Evolutionary conservation across 2,888 invertebrate species (phyloP).

Genomic region (Cantharis flavilabris): DNA sequence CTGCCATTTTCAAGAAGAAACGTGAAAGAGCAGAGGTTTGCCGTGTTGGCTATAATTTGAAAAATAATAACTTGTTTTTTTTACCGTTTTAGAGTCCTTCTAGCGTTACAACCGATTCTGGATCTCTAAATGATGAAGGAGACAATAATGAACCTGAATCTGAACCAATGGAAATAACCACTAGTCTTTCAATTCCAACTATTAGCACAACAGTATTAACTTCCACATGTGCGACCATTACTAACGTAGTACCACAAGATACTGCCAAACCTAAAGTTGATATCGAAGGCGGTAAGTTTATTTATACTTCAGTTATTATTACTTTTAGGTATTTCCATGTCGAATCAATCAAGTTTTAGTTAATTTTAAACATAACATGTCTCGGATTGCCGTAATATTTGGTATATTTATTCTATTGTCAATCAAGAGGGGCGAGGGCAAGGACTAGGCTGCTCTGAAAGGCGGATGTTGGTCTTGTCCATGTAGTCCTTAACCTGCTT

Average conservation of each 20-base stretch:
- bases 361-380: neutral
- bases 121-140: constrained; percentile 74
- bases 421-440: too few species aligned
- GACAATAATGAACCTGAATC: constrained; percentile 53
- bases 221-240: constrained; percentile 8
- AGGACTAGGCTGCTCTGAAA: too few species aligned
- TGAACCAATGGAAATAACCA: constrained; percentile 54
- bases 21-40: constrained; percentile 53
- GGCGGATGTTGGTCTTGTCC: too few species aligned
- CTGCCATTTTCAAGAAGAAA: constrained; percentile 57
- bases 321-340: neutral
- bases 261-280: constrained; percentile 18
- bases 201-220: constrained; percentile 9
- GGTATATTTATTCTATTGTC: neutral
- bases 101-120: constrained; percentile 84
- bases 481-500: too few species aligned
- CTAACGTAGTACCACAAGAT: constrained; percentile 10
- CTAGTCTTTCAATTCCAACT: constrained; percentile 41
- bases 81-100: constrained; percentile 72
- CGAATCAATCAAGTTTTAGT: neutral
- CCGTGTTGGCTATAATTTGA: neutral
- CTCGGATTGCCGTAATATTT: neutral
- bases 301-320: neutral
- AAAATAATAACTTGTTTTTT: neutral
- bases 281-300: constrained; percentile 10